Percentiles rank a stretch among this genome's conserved stretches.
Evolutionary conservation across 2,797 vertebrate genomes (phyloP).

Genomic region (Eurystomus glaucurus): DNA sequence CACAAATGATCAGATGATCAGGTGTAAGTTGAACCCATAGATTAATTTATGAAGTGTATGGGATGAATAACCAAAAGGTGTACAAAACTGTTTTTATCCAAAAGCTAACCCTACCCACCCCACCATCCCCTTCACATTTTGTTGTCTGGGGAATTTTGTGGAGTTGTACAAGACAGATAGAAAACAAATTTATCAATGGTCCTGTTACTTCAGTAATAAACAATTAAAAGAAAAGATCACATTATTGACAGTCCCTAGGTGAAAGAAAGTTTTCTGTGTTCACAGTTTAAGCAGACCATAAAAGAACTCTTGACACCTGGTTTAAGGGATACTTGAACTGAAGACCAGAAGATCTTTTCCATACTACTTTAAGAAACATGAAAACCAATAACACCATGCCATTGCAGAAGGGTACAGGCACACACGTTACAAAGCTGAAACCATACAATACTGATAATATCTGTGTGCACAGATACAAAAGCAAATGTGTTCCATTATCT

Average conservation of each 20-base stretch:
- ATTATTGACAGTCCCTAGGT: background rate
- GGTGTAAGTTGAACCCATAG: background rate
- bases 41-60: background rate
- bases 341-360: background rate
- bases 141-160: background rate
- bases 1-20: background rate
- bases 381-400: background rate
- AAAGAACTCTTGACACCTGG: background rate
- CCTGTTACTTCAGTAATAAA: background rate
- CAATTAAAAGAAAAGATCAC: background rate
- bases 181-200: background rate
- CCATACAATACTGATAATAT: background rate
- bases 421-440: background rate
- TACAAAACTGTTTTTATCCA: background rate
- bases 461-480: background rate
- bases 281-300: background rate
- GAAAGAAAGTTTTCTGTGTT: background rate
- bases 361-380: background rate
- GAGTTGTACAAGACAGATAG: background rate
- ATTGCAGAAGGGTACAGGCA: background rate
- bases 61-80: background rate
- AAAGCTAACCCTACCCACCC: background rate
- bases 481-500: background rate
- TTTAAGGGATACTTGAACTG: background rate
- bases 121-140: rapidly evolving